Evolutionary conservation across 2,797 vertebrate species (phyloP).

Genomic region (Heterohyrax brucei): DNA sequence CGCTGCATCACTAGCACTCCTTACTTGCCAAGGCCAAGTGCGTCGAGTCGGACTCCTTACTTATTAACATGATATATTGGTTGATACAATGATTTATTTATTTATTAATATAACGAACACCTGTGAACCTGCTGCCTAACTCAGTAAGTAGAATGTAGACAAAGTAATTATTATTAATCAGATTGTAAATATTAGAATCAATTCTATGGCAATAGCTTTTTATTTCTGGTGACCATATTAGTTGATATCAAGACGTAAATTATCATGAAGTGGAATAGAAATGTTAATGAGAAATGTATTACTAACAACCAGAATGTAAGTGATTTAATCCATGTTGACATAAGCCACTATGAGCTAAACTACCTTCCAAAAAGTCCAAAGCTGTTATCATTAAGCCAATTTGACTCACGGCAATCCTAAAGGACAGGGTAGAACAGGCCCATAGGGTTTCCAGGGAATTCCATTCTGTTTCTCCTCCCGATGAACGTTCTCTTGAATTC

Average conservation of each 20-base stretch:
- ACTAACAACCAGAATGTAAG: not conserved
- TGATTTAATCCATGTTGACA: not conserved
- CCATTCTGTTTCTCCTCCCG: not conserved
- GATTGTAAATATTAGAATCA: not conserved
- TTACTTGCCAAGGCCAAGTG: not conserved
- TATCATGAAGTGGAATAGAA: constrained; percentile 39
- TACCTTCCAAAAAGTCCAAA: not conserved
- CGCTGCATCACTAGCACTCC: no score
- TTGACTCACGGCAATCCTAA: no score
- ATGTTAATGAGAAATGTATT: constrained; percentile 51
- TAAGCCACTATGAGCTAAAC: not conserved
- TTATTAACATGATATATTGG: not conserved
- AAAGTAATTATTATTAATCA: constrained; percentile 11
- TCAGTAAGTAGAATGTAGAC: not conserved
- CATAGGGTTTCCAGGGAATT: no score
- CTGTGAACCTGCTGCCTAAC: not conserved
- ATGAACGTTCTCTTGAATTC: not conserved
- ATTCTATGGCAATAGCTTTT: no score
- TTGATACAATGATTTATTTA: not conserved
- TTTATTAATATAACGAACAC: not conserved
- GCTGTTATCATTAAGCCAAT: no score
- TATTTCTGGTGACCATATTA: not conserved
- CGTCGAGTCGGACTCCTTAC: not conserved
- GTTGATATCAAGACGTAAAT: constrained; percentile 39
- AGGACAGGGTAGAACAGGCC: no score